phyloP scores from a whole-genome alignment of 1,140 invertebrate genomes.

The Mycetomoellerius zeteki region DNA sequence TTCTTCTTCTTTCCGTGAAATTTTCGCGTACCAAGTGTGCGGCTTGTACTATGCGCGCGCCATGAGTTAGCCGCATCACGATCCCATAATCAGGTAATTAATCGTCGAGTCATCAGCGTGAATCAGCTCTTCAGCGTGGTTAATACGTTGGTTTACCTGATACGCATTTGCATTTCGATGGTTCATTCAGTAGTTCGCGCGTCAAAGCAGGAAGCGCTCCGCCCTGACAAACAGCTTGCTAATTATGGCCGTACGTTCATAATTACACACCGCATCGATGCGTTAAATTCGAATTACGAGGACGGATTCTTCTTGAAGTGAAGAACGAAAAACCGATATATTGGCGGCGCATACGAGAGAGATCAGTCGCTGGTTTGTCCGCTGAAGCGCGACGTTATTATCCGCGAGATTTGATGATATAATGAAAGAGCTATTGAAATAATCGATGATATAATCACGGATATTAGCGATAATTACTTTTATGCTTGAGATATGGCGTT shows the following conservation, averaged over 20 bases:
- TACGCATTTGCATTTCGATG: conserved; percentile 62
- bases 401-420: conserved; percentile 56
- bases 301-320: conserved; percentile 13
- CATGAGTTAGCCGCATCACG: conserved; percentile 16
- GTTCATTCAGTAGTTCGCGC: conserved; percentile 33
- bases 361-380: conserved; percentile 2
- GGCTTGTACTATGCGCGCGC: not conserved
- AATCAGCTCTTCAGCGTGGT: conserved; percentile 56
- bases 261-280: conserved; percentile 41
- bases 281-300: conserved; percentile 35
- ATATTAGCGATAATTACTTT: conserved; percentile 58
- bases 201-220: conserved; percentile 14
- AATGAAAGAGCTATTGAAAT: conserved; percentile 61
- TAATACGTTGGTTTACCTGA: conserved; percentile 51
- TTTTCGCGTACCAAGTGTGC: conserved; percentile 39
- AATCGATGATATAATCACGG: conserved; percentile 65
- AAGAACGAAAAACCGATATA: conserved; percentile 12
- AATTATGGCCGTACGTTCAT: conserved; percentile 43
- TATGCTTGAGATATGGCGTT: conserved; percentile 46
- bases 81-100: conserved; percentile 59
- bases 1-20: conserved; percentile 4
- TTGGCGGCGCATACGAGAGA: not conserved
- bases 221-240: conserved; percentile 22
- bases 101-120: conserved; percentile 65
- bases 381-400: conserved; percentile 47